These are phyloP conservation scores for Neoascia interrupta DNA, from an alignment of 2,888 invertebrate species.

Conservation along the genomic window DNA sequence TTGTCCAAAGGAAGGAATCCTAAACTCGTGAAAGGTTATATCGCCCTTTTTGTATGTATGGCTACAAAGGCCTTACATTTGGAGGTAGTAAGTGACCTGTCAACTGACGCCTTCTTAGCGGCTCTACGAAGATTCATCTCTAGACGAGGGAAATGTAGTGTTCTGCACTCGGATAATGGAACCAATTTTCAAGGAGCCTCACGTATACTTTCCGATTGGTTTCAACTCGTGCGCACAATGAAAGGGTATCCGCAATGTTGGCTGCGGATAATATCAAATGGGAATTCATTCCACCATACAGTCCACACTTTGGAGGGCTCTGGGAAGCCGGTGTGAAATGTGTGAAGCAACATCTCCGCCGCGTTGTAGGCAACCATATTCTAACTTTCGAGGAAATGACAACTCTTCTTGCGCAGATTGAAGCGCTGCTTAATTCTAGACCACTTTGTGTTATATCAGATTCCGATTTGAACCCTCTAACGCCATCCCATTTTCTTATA, in stretches of 20 bases:
- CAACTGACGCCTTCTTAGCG: constrained; percentile 54
- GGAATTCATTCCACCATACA: constrained; percentile 57
- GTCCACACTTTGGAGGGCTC: constrained; percentile 54
- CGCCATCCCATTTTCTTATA: constrained; percentile 56
- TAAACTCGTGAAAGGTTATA: constrained; percentile 12
- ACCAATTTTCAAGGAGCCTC: constrained; percentile 57
- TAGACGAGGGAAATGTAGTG: constrained; percentile 32
- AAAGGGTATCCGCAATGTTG: constrained; percentile 25
- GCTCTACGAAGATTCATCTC: constrained; percentile 48
- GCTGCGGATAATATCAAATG: constrained; percentile 48
- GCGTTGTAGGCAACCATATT: constrained; percentile 26
- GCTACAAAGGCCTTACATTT: constrained; percentile 18
- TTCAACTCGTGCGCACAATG: constrained; percentile 27
- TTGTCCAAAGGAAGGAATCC: constrained; percentile 2
- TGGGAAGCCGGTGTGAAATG: constrained; percentile 59
- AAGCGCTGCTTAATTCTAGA: constrained; percentile 55
- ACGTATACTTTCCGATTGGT: constrained; percentile 36
- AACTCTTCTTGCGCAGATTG: constrained; percentile 37
- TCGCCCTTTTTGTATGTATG: constrained; percentile 21
- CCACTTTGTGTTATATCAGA: constrained; percentile 51
- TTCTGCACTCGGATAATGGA: constrained; percentile 57
- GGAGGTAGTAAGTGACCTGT: constrained; percentile 4
- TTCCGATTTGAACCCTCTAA: constrained; percentile 42
- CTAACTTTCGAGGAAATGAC: constrained; percentile 52
- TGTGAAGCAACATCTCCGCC: constrained; percentile 55